Evolutionary conservation across 1,140 invertebrate genomes (phyloP).

Genomic region (Drosophila insularis): DNA sequence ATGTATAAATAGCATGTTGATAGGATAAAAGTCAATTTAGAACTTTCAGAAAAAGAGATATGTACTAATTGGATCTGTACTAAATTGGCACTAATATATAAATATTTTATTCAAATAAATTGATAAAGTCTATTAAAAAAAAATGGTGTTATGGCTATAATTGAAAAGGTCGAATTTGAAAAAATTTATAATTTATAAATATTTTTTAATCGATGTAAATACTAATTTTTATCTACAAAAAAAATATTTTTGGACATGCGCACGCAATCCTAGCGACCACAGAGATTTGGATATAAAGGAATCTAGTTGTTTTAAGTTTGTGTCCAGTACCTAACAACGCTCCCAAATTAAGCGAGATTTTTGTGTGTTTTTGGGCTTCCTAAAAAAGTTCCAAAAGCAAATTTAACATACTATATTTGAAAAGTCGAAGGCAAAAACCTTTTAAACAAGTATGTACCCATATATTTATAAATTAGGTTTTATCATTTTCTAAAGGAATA

Average conservation of each 20-base stretch:
- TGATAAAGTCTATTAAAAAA: too few relatives aligned
- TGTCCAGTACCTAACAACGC: not conserved
- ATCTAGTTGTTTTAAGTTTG: constrained; percentile 4
- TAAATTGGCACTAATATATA: constrained; percentile 16
- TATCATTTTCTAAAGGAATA: not conserved
- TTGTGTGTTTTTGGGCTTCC: constrained; percentile 2
- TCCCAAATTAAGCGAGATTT: not conserved
- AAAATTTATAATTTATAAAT: too few relatives aligned
- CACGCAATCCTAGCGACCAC: not conserved
- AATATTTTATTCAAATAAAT: too few relatives aligned
- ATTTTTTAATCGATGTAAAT: too few relatives aligned
- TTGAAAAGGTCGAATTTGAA: too few relatives aligned
- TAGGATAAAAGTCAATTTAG: not conserved
- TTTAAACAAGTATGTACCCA: not conserved
- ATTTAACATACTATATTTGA: not conserved
- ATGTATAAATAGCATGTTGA: not conserved
- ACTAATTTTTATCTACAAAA: too few relatives aligned
- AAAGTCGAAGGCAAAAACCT: not conserved
- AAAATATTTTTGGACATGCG: not conserved
- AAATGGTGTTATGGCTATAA: too few relatives aligned
- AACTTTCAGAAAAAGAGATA: not conserved
- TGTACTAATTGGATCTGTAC: constrained; percentile 6
- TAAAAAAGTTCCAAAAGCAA: not conserved
- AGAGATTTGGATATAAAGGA: not conserved
- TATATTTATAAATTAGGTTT: not conserved